A percentile compares a stretch with the other conserved stretches of the same genome.
These are phyloP conservation scores for Apteryx mantelli DNA, from an alignment of 2,113 vertebrate genomes.

Conservation along the genomic window DNA sequence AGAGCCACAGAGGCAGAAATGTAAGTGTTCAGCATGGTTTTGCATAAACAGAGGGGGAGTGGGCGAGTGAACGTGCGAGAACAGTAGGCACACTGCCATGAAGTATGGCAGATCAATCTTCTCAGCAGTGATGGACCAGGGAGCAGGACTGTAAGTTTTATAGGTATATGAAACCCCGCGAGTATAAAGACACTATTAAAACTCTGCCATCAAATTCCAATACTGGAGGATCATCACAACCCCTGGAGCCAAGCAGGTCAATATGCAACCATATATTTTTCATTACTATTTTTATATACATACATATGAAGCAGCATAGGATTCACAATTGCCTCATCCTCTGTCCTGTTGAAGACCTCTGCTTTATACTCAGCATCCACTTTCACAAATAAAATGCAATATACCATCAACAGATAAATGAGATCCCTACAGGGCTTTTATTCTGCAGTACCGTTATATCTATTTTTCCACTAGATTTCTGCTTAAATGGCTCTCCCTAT, in stretches of 20 bases:
- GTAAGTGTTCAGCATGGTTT: neutral
- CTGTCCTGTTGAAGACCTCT: slow-evolving; percentile 8
- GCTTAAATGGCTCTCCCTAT: slow-evolving; percentile 57
- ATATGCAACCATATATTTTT: slow-evolving; percentile 60
- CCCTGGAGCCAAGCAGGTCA: slow-evolving; percentile 50
- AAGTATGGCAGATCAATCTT: slow-evolving; percentile 51
- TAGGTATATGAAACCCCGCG: slow-evolving; percentile 19
- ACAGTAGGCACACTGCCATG: neutral
- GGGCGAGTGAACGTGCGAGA: neutral
- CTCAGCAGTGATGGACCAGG: slow-evolving; percentile 56
- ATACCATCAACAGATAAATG: slow-evolving; percentile 50
- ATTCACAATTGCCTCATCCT: neutral
- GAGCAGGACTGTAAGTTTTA: slow-evolving; percentile 61
- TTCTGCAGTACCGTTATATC: slow-evolving; percentile 3
- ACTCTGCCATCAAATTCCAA: slow-evolving; percentile 50
- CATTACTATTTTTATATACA: slow-evolving; percentile 33
- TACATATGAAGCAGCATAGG: slow-evolving; percentile 19
- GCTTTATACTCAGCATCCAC: slow-evolving; percentile 26
- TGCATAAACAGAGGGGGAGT: slow-evolving; percentile 17
- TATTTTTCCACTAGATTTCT: slow-evolving; percentile 55
- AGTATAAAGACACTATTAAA: slow-evolving; percentile 66
- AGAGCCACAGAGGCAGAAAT: neutral
- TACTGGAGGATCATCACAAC: slow-evolving; percentile 31
- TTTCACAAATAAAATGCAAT: slow-evolving; percentile 53
- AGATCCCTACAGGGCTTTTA: slow-evolving; percentile 55